phyloP scores from a whole-genome alignment of 2,797 vertebrate genomes.

The Carcharodon carcharias region DNA sequence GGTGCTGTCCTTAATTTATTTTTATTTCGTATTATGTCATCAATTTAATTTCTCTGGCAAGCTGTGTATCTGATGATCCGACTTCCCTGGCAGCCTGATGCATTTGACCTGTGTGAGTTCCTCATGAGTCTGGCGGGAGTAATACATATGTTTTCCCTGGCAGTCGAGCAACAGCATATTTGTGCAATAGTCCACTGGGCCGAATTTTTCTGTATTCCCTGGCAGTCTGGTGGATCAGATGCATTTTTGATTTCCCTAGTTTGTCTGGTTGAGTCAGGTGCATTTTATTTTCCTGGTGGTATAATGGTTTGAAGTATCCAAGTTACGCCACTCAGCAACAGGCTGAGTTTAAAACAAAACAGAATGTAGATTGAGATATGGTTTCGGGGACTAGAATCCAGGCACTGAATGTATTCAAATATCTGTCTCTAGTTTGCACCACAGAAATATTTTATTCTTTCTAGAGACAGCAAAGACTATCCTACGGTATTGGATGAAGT shows the following conservation, averaged over 20 bases:
- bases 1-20: neutral
- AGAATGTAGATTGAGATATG: conserved; percentile 17
- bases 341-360: conserved; percentile 19
- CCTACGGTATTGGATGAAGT: neutral
- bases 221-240: conserved; percentile 29
- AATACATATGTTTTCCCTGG: conserved; percentile 33
- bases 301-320: conserved; percentile 1
- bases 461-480: neutral
- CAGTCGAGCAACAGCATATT: neutral
- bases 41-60: neutral
- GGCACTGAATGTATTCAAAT: neutral
- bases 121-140: conserved; percentile 14
- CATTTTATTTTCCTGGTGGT: conserved; percentile 28
- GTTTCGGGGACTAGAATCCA: neutral
- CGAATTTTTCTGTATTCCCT: conserved; percentile 3
- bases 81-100: conserved; percentile 12
- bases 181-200: conserved; percentile 9
- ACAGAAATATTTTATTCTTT: neutral
- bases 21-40: conserved; percentile 5
- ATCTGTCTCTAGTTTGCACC: neutral
- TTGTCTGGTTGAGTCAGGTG: conserved; percentile 31
- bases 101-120: neutral
- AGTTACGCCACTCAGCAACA: neutral
- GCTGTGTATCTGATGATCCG: neutral
- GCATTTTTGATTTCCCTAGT: conserved; percentile 32